phyloP scores from a whole-genome alignment of 1,140 invertebrate genomes.

The Drosophila repletoides region DNA sequence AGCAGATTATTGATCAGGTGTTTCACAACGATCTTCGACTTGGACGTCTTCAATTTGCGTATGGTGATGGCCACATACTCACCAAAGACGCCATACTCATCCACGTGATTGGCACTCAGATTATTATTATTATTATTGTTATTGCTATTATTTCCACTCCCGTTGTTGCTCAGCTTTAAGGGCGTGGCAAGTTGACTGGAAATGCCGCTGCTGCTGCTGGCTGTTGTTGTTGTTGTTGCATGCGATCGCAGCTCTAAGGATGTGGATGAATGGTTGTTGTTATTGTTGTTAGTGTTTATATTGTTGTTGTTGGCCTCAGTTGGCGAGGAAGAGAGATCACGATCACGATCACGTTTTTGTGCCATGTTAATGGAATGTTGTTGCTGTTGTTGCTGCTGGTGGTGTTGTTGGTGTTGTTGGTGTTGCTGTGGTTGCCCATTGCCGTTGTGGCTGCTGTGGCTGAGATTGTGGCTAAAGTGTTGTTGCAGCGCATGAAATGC shows the following conservation, averaged over 20 bases:
- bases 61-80: conserved; percentile 81
- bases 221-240: conserved; percentile 14
- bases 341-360: conserved; percentile 78
- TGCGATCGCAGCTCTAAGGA: conserved; percentile 37
- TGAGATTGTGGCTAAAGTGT: conserved; percentile 68
- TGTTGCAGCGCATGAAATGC: conserved; percentile 69
- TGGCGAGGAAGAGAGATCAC: conserved; percentile 70
- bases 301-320: conserved; percentile 20
- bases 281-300: conserved; percentile 26
- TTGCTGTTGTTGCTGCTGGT: conserved; percentile 51
- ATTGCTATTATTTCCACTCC: background rate
- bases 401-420: conserved; percentile 13
- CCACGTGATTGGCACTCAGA: conserved; percentile 53
- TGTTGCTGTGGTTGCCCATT: conserved; percentile 44
- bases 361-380: conserved; percentile 77
- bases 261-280: conserved; percentile 17
- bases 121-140: background rate
- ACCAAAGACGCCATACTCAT: conserved; percentile 78
- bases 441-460: conserved; percentile 44
- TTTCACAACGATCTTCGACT: conserved; percentile 78
- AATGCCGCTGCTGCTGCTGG: conserved; percentile 45
- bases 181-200: conserved; percentile 34
- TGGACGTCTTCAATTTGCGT: conserved; percentile 75
- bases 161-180: conserved; percentile 24
- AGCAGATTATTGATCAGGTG: conserved; percentile 78